Evolutionary conservation across 2,797 vertebrate species (phyloP).

Genomic region (Zalophus californianus): DNA sequence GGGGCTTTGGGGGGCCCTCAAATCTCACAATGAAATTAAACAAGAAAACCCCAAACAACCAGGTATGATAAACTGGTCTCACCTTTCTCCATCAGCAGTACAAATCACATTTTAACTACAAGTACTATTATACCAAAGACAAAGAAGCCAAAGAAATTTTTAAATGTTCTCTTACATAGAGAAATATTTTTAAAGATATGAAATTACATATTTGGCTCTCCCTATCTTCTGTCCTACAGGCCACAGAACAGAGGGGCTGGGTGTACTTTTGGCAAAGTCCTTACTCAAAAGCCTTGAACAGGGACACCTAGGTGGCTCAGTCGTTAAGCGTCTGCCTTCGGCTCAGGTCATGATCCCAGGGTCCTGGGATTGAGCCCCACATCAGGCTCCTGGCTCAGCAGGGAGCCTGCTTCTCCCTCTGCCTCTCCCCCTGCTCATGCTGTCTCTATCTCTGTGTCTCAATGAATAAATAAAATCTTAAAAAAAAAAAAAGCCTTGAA

Average conservation of each 20-base stretch:
- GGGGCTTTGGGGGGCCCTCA: neutral
- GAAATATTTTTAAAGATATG: constrained; percentile 28
- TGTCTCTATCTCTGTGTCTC: too few relatives aligned
- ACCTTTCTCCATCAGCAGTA: neutral
- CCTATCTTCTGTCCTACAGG: neutral
- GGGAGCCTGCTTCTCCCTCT: too few relatives aligned
- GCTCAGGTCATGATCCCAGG: too few relatives aligned
- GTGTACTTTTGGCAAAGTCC: constrained; percentile 24
- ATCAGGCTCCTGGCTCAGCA: too few relatives aligned
- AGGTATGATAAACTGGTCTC: neutral
- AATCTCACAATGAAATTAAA: constrained; percentile 4
- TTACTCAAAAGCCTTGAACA: neutral
- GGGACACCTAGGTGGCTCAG: too few relatives aligned
- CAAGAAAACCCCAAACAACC: neutral
- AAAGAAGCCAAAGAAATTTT: neutral
- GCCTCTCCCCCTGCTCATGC: too few relatives aligned
- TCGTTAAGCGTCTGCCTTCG: too few relatives aligned
- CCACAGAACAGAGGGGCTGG: neutral
- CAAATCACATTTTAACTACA: constrained; percentile 13
- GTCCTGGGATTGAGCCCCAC: too few relatives aligned
- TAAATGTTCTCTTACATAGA: neutral
- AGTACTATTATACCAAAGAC: constrained; percentile 18
- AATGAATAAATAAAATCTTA: too few relatives aligned
- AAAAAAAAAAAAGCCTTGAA: neutral
- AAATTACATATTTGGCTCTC: constrained; percentile 16